phyloP scores from a whole-genome alignment of 92 coral and sea anemone genomes.

The Desmophyllum pertusum region DNA sequence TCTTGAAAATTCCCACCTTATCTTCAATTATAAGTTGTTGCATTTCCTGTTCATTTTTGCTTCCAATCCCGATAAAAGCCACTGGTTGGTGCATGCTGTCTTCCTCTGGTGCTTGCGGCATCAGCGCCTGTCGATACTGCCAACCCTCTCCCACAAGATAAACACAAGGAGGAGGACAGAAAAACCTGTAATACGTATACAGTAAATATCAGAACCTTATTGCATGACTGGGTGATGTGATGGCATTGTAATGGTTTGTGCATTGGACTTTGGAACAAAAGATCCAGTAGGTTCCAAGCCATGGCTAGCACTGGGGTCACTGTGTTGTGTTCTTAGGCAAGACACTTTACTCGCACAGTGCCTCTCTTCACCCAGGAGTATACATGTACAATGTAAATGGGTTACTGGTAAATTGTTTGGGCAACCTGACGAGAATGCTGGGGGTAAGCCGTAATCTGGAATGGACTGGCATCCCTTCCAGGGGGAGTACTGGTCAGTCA shows the following conservation, averaged over 20 bases:
- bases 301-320: too few relatives aligned
- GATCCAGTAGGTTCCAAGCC: too few relatives aligned
- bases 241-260: not conserved
- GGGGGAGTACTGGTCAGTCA: too few relatives aligned
- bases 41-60: constrained; percentile 93
- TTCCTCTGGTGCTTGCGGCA: constrained; percentile 75
- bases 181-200: constrained; percentile 79
- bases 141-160: constrained; percentile 97
- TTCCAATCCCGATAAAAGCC: constrained; percentile 97
- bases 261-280: not conserved
- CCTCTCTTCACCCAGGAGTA: too few relatives aligned
- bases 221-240: not conserved
- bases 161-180: constrained; percentile 99
- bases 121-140: constrained; percentile 75
- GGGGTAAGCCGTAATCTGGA: too few relatives aligned
- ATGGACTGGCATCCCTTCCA: too few relatives aligned
- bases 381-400: too few relatives aligned
- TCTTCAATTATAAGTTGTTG: constrained; percentile 95
- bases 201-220: not conserved
- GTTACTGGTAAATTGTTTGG: too few relatives aligned
- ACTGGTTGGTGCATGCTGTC: constrained; percentile 85
- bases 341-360: too few relatives aligned
- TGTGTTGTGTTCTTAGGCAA: too few relatives aligned
- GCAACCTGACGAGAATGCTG: too few relatives aligned
- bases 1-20: constrained; percentile 68